Percentiles rank a stretch among this genome's conserved stretches.
Evolutionary conservation across 2,113 vertebrate genomes (phyloP).

Genomic region (Alosa alosa): DNA sequence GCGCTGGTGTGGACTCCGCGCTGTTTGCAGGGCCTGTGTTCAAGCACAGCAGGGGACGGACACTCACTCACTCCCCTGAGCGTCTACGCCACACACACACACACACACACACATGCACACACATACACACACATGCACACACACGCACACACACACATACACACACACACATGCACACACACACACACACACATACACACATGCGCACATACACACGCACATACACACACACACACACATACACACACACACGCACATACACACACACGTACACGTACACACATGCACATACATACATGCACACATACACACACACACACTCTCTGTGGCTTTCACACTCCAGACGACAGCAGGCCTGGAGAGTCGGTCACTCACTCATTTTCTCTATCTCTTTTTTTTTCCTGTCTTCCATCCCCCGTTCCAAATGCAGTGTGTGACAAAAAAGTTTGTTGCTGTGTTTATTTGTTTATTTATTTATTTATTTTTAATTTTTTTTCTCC

Average conservation of each 20-base stretch:
- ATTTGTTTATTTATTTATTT: slow-evolving; percentile 20
- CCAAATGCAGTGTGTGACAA: slow-evolving; percentile 55
- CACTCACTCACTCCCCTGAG: slow-evolving; percentile 37
- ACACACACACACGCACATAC: not conserved
- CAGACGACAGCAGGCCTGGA: slow-evolving; percentile 79
- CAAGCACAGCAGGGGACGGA: slow-evolving; percentile 74
- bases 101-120: not conserved
- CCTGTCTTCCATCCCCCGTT: slow-evolving; percentile 33
- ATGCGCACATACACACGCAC: not conserved
- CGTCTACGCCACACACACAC: slow-evolving; percentile 41
- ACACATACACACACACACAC: not conserved
- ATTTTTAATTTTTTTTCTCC: not conserved
- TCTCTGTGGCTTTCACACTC: slow-evolving; percentile 73
- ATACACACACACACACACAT: not conserved
- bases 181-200: not conserved
- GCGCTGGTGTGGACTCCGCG: slow-evolving; percentile 72
- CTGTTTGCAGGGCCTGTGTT: slow-evolving; percentile 78
- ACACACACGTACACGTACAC: not conserved
- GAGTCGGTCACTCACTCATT: slow-evolving; percentile 75
- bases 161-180: not conserved
- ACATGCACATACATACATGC: not conserved
- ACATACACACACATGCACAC: not conserved
- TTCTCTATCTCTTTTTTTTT: slow-evolving; percentile 59
- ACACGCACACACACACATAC: not conserved
- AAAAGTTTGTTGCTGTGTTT: slow-evolving; percentile 46